Base-by-base conservation (phyloP, 2,888 invertebrate genomes). In the Ophonus ardosiacus region DNA sequence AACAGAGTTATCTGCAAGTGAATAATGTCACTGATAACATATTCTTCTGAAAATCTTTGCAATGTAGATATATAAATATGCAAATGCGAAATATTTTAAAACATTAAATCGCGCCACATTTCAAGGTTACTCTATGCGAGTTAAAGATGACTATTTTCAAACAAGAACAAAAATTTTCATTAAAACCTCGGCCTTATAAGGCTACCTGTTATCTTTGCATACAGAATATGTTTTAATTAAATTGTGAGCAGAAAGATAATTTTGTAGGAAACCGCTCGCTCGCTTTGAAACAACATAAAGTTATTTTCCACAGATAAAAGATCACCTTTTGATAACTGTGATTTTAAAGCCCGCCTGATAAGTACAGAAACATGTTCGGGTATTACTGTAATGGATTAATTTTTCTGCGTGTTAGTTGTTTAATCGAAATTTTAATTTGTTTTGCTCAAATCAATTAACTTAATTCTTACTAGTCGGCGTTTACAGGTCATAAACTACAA, bases 171-270 rank as follows among this genome's bases (percentile, higher is more conserved):
- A 78, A 57, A 24, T 78, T 78, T 78, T 78, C 78, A 57, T 78
- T 78, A 57, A 57, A 56, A 24, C 40, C 57, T 57, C 57, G 56
- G 13, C 78, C 78, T 15, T 78, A 78, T 78, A 78, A 78, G 78
- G 78, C 31, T 57, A 57, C 78, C 15, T 78, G 43, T 78, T 78
- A 78, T 24, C 78, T 78, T 78, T 78, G 78, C 78, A 78, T 78
- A 78, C 31, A 24, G 15, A 78, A 78, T 78, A 78, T 78, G 78
- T 78, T 78, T 78, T 57, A 78, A 78, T 78, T 78, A 78, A 78
- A 78, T 74, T 74, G 71, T 43, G 43, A 40, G 43, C 18, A 74
- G 71, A 68, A 68, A 74, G 71, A 74, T 74, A 74, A 74, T 74
- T 74, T 74, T 74, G 71, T 74, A 74, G 71, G 17, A 74, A 74